Evolutionary conservation across 2,797 vertebrate genomes (phyloP), one percentile per base, ranked within the genome.

Genomic region (Sciaenops ocellatus): DNA sequence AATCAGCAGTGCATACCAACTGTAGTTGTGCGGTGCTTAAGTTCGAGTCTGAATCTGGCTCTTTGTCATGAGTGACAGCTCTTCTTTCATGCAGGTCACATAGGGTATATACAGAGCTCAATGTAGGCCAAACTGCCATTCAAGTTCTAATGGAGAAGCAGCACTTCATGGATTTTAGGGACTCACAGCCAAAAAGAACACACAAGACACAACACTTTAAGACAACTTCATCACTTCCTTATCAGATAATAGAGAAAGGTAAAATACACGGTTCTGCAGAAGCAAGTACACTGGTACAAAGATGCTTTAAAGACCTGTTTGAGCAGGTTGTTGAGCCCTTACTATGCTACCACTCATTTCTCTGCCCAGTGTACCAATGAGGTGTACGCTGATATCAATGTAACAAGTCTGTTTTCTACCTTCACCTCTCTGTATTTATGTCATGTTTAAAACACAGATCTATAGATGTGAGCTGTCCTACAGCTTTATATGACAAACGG

Each of bases 311-410:
- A 68, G 63, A 62, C 59, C 72, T 62, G 52, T 75, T 75, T 44
- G 57, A 70, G 76, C 63, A 79, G 47, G 20, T 76, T 56, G 70
- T 59, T 71, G 59, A 87, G 80, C 83, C 84, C 73, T 84, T 83
- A 79, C 57, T 71, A 46, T 61, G 17, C 61, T 26, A 28, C 51
- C 59, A 66, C 50, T 63, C 50, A 46, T 50, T 20, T 42, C 13
- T 76, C 59, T 30, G 41, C 34, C 48, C 28, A n/a, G n/a, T 26
- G 20, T 17, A 51, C 44, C n/a, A 60, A 8, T 55, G 72, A 69
- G 69, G 12, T 22, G 16, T 70, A 42, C 57, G 17, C 65, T 41
- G 22, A 64, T n/a, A 34, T 64, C 52, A 59, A 11, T 47, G 51
- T n/a, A 24, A 51, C 44, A 46, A 3, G 38, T 8, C 18, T 7